These are phyloP conservation scores for Acipenser transmontanus DNA, from an alignment of 2,797 vertebrate species.

Conservation along the genomic window DNA sequence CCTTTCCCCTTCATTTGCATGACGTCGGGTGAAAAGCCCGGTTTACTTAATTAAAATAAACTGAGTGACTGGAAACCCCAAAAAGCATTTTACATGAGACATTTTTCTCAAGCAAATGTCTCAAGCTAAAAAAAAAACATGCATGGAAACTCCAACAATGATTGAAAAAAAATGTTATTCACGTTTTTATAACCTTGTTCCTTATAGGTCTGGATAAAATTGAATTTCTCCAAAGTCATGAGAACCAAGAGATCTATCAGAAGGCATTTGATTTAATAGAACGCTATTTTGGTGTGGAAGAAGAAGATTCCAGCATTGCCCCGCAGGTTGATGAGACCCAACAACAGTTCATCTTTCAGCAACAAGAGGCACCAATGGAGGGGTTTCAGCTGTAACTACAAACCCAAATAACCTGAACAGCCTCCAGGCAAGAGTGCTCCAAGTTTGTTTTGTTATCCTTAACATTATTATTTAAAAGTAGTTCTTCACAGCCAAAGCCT, in stretches of 20 bases:
- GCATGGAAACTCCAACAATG: too few relatives aligned
- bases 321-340: slow-evolving; percentile 82
- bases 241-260: slow-evolving; percentile 84
- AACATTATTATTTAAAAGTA: background rate
- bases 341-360: slow-evolving; percentile 82
- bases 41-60: too few relatives aligned
- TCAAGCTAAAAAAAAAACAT: too few relatives aligned
- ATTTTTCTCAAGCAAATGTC: too few relatives aligned
- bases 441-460: background rate
- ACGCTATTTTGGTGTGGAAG: slow-evolving; percentile 79
- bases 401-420: background rate
- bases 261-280: slow-evolving; percentile 82
- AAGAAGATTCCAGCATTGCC: slow-evolving; percentile 74
- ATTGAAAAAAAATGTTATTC: too few relatives aligned
- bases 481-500: background rate
- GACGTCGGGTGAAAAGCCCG: too few relatives aligned
- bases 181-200: background rate
- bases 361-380: slow-evolving; percentile 78
- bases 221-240: slow-evolving; percentile 80
- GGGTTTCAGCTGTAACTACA: slow-evolving; percentile 73
- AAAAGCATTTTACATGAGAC: too few relatives aligned
- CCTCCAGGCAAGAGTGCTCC: too few relatives aligned
- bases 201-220: slow-evolving; percentile 76
- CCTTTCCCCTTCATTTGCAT: too few relatives aligned
- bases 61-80: too few relatives aligned